These are phyloP conservation scores for Achroia grisella DNA, from an alignment of 1,140 invertebrate species.

Conservation along the genomic window DNA sequence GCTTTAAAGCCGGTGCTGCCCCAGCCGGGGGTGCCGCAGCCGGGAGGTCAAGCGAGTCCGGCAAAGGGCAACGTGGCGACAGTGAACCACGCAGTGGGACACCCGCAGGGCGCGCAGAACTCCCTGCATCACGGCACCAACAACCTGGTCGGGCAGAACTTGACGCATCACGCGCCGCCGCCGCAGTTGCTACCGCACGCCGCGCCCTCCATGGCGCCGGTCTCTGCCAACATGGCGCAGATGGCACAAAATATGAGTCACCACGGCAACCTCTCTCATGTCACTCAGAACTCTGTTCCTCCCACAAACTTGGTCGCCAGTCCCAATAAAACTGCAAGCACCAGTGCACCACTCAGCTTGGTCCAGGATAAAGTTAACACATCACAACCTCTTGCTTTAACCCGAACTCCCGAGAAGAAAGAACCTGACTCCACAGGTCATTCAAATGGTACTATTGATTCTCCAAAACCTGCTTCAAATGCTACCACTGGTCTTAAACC, in stretches of 20 bases:
- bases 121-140: constrained; percentile 46
- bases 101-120: constrained; percentile 56
- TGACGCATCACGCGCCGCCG: constrained; percentile 43
- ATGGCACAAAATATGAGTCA: constrained; percentile 70
- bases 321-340: constrained; percentile 45
- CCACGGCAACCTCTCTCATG: constrained; percentile 62
- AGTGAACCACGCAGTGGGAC: constrained; percentile 48
- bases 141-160: constrained; percentile 54
- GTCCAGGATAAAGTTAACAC: constrained; percentile 52
- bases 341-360: constrained; percentile 53
- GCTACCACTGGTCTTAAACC: constrained; percentile 44
- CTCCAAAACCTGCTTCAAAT: constrained; percentile 45
- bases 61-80: constrained; percentile 55
- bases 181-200: constrained; percentile 43
- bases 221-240: constrained; percentile 62
- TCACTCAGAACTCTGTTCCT: constrained; percentile 42
- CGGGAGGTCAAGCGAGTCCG: constrained; percentile 56
- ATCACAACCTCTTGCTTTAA: constrained; percentile 53
- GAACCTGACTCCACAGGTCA: constrained; percentile 52
- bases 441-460: constrained; percentile 61
- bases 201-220: constrained; percentile 56
- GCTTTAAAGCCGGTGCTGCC: constrained; percentile 73
- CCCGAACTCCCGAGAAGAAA: constrained; percentile 61
- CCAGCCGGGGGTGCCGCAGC: constrained; percentile 63
- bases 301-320: constrained; percentile 32